A percentile compares a stretch with the other conserved stretches of the same genome.
phyloP scores from a whole-genome alignment of 1,140 invertebrate genomes.

The Asbolus verrucosus region DNA sequence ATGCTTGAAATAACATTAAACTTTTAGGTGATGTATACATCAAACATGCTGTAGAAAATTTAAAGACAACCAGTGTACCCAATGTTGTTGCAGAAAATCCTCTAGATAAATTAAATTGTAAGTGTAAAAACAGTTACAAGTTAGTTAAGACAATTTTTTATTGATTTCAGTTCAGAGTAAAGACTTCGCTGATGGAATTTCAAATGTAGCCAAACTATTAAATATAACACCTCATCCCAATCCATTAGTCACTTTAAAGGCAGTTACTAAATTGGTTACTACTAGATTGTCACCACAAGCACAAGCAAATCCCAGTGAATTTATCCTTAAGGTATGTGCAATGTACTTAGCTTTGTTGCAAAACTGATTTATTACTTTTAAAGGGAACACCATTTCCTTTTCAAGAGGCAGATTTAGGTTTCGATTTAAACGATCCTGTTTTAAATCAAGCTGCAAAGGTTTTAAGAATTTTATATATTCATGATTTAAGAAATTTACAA shows the following conservation, averaged over 20 bases:
- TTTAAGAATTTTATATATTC: slow-evolving; percentile 89
- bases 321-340: slow-evolving; percentile 58
- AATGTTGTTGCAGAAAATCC: slow-evolving; percentile 83
- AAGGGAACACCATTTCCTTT: slow-evolving; percentile 77
- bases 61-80: slow-evolving; percentile 71
- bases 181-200: slow-evolving; percentile 86
- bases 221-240: slow-evolving; percentile 85
- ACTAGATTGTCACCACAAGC: slow-evolving; percentile 75
- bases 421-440: slow-evolving; percentile 76
- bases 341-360: slow-evolving; percentile 20
- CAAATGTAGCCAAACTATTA: slow-evolving; percentile 80
- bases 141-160: neutral
- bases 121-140: too few species aligned
- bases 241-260: slow-evolving; percentile 82
- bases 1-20: neutral
- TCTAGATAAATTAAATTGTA: slow-evolving; percentile 86
- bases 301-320: slow-evolving; percentile 72
- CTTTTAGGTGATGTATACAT: slow-evolving; percentile 78
- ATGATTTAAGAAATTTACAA: slow-evolving; percentile 91
- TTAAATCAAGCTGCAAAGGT: slow-evolving; percentile 85
- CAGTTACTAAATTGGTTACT: slow-evolving; percentile 76
- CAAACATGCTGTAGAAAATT: slow-evolving; percentile 72
- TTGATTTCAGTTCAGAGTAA: slow-evolving; percentile 79
- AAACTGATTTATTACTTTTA: slow-evolving; percentile 48
- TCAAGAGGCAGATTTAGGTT: slow-evolving; percentile 76